Evolutionary conservation across 2,888 invertebrate species (phyloP), one percentile per base, ranked within the genome.

Genomic region (Plebejus argus): DNA sequence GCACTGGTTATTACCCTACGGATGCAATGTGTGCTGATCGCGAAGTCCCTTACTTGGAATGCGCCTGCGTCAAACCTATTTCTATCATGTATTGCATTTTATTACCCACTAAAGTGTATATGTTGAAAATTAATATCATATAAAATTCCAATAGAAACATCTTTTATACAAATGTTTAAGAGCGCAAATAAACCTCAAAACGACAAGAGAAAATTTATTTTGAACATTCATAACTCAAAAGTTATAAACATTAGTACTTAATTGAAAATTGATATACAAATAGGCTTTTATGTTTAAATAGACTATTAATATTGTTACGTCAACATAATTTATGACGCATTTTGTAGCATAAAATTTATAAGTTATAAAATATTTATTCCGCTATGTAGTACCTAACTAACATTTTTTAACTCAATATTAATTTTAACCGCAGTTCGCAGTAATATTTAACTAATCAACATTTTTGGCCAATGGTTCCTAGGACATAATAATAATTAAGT

Each of bases 181-280:
- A 66, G 28, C 66, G 66, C 66, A 28, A 28, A 28, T 66, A 66
- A 72, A 72, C 72, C 72, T 72, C 72, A 72, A 45, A 45, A 45
- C 39, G 72, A 72, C 72, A 72, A 45, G 39, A 72, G 39, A 23
- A 72, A 72, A 39, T 72, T 72, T 72, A 39, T 72, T 72, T 72
- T 76, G 23, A 49, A 56, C 35, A 78, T 70, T 66, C 66, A 7
- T 66, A 33, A 66, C 66, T 66, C 33, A 66, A 66, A 28, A 66
- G 66, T 66, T 12, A 28, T 28, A 33, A 66, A 33, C 28, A 66
- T 28, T 28, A 2, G 28, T 66, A 28, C 28, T 28, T 2, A 66
- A 66, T 66, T 66, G 66, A 28, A 66, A 66, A 66, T 66, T 66
- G 66, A 28, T 28, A 66, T 66, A 66, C 66, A 33, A 66, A 66